These are phyloP conservation scores for Orientallactaga bullata DNA, from an alignment of 2,113 vertebrate species.

Conservation along the genomic window DNA sequence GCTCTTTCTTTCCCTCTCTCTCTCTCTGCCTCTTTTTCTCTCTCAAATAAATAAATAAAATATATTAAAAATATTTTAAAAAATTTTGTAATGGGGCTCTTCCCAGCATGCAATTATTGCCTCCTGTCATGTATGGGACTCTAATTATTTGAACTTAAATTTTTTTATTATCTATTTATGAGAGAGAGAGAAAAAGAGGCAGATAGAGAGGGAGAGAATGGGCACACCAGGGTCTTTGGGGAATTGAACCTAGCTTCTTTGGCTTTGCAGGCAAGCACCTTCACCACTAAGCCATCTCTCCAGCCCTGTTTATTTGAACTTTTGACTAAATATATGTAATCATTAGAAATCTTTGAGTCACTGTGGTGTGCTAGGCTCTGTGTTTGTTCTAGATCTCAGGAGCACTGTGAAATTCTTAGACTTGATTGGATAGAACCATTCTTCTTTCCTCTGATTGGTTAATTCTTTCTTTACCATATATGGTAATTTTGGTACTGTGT, in stretches of 20 bases:
- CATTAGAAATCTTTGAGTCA: not conserved
- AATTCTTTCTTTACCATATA: not conserved
- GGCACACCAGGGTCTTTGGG: too few species aligned
- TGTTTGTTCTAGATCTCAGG: not conserved
- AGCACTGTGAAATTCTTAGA: not conserved
- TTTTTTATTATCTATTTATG: too few species aligned
- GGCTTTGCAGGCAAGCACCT: too few species aligned
- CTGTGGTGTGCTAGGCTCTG: not conserved
- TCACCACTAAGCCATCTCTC: too few species aligned
- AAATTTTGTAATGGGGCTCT: not conserved
- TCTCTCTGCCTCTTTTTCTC: too few species aligned
- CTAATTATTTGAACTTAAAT: not conserved
- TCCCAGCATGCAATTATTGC: not conserved
- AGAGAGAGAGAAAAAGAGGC: too few species aligned
- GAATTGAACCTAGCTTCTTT: too few species aligned
- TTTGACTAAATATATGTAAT: not conserved
- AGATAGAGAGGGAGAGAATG: too few species aligned
- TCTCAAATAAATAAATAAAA: too few species aligned
- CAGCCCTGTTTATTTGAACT: not conserved
- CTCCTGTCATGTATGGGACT: not conserved
- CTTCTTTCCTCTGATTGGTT: not conserved
- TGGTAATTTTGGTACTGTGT: not conserved
- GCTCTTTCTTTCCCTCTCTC: too few species aligned
- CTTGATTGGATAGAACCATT: not conserved
- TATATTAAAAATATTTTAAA: too few species aligned